Percentiles rank a stretch among this genome's conserved stretches.
phyloP scores from a whole-genome alignment of 2,888 invertebrate species.

The Drosophila meridionalis region DNA sequence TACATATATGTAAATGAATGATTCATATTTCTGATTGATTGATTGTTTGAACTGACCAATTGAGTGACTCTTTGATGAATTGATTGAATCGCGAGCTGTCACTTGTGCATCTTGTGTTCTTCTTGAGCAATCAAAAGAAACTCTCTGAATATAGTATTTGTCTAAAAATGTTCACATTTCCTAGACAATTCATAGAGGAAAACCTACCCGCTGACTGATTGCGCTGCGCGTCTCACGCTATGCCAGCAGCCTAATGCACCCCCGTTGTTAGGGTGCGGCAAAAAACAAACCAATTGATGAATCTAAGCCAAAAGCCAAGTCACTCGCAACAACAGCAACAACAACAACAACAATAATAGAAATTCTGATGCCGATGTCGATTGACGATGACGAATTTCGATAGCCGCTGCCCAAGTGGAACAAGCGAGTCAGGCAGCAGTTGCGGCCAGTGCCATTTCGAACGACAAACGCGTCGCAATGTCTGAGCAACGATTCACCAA shows the following conservation, averaged over 20 bases:
- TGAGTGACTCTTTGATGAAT: not conserved
- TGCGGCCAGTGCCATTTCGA: slow-evolving; percentile 64
- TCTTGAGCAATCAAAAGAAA: not conserved
- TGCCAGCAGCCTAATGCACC: not conserved
- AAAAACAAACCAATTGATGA: slow-evolving; percentile 17
- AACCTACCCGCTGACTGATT: not conserved
- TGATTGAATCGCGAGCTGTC: not conserved
- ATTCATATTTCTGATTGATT: not conserved
- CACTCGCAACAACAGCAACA: slow-evolving; percentile 7
- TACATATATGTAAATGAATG: not conserved
- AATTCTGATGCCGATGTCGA: slow-evolving; percentile 45
- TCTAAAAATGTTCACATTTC: not conserved
- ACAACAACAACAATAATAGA: slow-evolving; percentile 7
- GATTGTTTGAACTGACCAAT: not conserved
- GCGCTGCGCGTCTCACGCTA: not conserved
- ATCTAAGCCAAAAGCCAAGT: slow-evolving; percentile 16
- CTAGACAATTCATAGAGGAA: not conserved
- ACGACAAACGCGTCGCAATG: slow-evolving; percentile 63
- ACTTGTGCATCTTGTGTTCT: not conserved
- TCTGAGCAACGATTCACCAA: slow-evolving; percentile 31
- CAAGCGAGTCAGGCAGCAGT: slow-evolving; percentile 23
- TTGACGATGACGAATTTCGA: slow-evolving; percentile 25
- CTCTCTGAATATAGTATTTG: not conserved
- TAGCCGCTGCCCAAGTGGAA: slow-evolving; percentile 17
- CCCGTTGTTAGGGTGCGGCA: slow-evolving; percentile 7